Base-by-base conservation (phyloP, 2,888 invertebrate species). In the Pollenia angustigena region DNA sequence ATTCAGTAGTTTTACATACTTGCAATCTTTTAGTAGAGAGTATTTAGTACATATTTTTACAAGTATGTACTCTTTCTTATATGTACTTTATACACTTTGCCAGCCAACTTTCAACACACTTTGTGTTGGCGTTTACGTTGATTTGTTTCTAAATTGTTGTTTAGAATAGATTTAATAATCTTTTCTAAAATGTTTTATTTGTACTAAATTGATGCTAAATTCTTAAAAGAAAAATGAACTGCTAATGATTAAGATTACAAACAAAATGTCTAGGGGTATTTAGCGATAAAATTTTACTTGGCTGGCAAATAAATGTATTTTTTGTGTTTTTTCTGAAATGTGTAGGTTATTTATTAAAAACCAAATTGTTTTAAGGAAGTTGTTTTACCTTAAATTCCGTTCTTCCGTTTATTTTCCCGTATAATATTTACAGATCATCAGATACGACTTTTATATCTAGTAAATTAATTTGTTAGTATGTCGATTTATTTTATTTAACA, bases 311-410 rank as follows among this genome's bases (percentile, higher is more conserved):
- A 48, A 9, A 56, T 58, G 12, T 18, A 42, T 52, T 80, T 48
- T 1, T 68, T 56, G 6, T 58, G 16, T 71, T 0, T 74, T 40
- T 74, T 71, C 9, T 42, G 32, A 32, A 32, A 32, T 64, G 46
- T 52, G 40, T 54, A 50, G 40, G 18, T 46, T 81, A 18, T 81
- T 56, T 40, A 16, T 64, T 64, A 48, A 66, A 32, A 78, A 9
- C n/a, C 32, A 68, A 52, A 50, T 69, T 42, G n/a, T n/a, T 12
- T n/a, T 81, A 62, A 79, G 85, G 78, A 82, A 85, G 69, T 68
- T 79, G 50, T 14, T 81, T 71, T 78, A 64, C 62, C 68, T 82
- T 81, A 62, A 68, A 81, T 69, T 85, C 64, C 78, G 60, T 72
- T 85, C 23, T 58, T 60, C 6, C 32, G 16, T 12, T 64, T 64